These are phyloP conservation scores for Nemoura dubitans DNA, from an alignment of 2,888 invertebrate species.

Conservation along the genomic window DNA sequence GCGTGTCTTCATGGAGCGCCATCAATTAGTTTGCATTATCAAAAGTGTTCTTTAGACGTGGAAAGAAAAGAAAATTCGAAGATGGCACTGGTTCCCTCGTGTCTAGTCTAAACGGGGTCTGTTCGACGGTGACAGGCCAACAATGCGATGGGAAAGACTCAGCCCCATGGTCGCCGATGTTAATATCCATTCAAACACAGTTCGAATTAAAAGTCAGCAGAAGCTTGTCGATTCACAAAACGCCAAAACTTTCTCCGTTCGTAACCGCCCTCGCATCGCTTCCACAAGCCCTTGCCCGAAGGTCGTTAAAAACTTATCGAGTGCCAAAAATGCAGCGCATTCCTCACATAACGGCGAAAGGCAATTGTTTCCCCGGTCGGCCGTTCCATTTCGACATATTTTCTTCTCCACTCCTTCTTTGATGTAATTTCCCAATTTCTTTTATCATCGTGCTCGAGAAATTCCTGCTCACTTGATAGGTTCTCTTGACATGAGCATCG, in stretches of 20 bases:
- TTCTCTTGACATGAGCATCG: constrained; percentile 15
- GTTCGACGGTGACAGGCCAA: neutral
- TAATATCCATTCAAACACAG: neutral
- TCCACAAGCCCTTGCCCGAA: neutral
- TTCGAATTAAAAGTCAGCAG: neutral
- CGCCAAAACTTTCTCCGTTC: neutral
- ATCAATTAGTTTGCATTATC: constrained; percentile 27
- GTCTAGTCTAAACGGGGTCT: neutral
- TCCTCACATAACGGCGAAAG: neutral
- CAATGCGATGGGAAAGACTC: neutral
- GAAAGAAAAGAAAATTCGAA: neutral
- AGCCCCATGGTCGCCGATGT: neutral
- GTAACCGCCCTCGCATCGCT: neutral
- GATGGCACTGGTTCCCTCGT: neutral
- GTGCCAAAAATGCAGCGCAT: neutral
- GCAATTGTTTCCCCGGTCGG: neutral
- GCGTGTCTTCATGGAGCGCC: constrained; percentile 1
- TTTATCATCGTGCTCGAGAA: constrained; percentile 10
- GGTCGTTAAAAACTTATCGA: neutral
- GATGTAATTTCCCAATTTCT: constrained; percentile 19
- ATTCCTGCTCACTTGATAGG: constrained; percentile 29
- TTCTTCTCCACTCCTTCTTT: neutral
- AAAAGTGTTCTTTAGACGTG: neutral
- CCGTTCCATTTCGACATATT: neutral
- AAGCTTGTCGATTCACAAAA: neutral